Conservation (phyloP, 2,888 invertebrate genomes). For the Lasius fuliginosus region DNA sequence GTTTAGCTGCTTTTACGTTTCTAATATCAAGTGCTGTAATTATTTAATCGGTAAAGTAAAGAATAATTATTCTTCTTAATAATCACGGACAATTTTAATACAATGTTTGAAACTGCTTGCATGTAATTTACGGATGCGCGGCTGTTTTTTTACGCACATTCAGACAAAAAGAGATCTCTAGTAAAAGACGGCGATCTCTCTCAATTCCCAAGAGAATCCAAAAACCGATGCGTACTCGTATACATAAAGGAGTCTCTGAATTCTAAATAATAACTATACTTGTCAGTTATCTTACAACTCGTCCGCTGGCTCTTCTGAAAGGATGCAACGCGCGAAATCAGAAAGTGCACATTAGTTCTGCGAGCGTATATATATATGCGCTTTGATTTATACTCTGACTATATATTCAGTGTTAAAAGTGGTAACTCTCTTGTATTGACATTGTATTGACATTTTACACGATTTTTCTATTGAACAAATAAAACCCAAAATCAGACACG, state of each 20-base stretch:
- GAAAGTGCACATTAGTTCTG: conserved; percentile 11
- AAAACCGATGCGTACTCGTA: conserved; percentile 22
- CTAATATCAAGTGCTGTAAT: not conserved
- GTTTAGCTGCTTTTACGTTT: not conserved
- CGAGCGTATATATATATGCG: not conserved
- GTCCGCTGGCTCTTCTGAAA: conserved; percentile 2
- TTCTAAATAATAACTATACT: conserved; percentile 63
- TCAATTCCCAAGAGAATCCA: conserved; percentile 46
- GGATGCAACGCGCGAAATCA: conserved; percentile 28
- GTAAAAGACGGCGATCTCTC: conserved; percentile 52
- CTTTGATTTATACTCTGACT: conserved; percentile 2
- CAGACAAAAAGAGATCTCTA: not conserved
- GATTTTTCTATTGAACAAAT: not conserved
- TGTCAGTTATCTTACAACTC: conserved; percentile 40
- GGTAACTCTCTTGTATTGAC: not conserved
- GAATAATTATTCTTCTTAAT: conserved; percentile 12
- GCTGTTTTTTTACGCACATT: not conserved
- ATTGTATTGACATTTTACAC: not conserved
- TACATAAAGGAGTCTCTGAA: conserved; percentile 56
- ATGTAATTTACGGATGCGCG: not conserved
- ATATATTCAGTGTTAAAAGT: conserved; percentile 8
- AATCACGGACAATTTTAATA: conserved; percentile 5
- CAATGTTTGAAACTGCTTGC: not conserved
- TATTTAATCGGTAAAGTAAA: not conserved
- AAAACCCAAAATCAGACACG: not conserved